A percentile compares a stretch with the other conserved stretches of the same genome.
phyloP scores from a whole-genome alignment of 2,888 invertebrate species.

The Brachyptera risi region DNA sequence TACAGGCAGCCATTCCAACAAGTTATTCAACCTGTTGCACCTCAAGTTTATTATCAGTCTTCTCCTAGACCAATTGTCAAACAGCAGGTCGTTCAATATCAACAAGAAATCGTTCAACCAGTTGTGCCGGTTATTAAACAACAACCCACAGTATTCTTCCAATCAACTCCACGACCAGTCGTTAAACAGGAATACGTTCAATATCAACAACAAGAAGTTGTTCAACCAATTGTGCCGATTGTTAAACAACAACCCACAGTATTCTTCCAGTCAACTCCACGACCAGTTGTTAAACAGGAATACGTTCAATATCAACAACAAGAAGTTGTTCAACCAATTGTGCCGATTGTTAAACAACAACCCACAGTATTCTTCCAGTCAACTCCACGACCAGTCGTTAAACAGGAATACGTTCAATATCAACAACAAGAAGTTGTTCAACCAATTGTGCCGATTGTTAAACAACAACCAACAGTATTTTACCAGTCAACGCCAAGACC shows the following conservation, averaged over 20 bases:
- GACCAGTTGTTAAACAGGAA: neutral
- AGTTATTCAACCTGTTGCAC: neutral
- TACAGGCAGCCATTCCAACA: neutral
- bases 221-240: neutral
- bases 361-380: slow-evolving; percentile 12
- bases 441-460: no score
- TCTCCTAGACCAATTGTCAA: neutral
- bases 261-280: neutral
- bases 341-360: slow-evolving; percentile 14
- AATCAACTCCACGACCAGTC: neutral
- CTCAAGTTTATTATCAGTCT: neutral
- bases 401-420: neutral
- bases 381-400: slow-evolving; percentile 11
- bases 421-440: neutral
- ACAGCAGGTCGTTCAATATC: neutral
- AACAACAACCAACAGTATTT: neutral
- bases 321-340: neutral
- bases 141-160: no score
- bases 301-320: slow-evolving; percentile 14
- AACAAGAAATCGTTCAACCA: neutral
- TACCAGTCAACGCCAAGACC: slow-evolving; percentile 7
- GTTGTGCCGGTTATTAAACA: neutral
- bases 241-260: no score
- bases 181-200: slow-evolving; percentile 5
- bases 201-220: neutral